Percentiles rank a stretch among this genome's conserved stretches.
These are phyloP conservation scores for Drosophila villosipedis DNA, from an alignment of 2,888 invertebrate genomes.

Conservation along the genomic window DNA sequence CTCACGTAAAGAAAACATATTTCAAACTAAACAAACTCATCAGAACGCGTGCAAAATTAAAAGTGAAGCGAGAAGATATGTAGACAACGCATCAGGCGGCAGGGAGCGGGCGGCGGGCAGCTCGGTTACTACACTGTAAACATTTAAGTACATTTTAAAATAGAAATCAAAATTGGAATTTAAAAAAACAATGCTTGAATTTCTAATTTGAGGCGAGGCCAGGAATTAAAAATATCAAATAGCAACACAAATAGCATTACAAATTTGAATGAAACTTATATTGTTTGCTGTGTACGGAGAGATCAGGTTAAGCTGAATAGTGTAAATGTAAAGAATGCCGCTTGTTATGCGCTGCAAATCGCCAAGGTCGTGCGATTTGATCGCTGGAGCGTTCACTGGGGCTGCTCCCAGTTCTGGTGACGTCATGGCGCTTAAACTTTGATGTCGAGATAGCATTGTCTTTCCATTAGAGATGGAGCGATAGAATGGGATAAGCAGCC, in stretches of 20 bases:
- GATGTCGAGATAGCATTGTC: conserved; percentile 1
- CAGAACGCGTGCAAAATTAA: conserved; percentile 79
- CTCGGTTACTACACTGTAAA: conserved; percentile 1
- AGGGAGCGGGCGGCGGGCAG: background rate
- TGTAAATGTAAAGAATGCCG: conserved; percentile 37
- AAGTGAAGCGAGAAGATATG: conserved; percentile 71
- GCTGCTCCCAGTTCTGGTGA: conserved; percentile 39
- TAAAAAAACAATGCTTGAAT: background rate
- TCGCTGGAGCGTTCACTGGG: conserved; percentile 54
- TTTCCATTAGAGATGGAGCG: background rate
- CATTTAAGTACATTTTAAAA: background rate
- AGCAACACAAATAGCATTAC: no score
- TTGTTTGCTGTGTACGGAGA: conserved; percentile 4
- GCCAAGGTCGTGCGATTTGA: conserved; percentile 63
- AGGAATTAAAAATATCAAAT: background rate
- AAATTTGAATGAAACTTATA: background rate
- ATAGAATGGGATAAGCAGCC: background rate
- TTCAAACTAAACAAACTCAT: conserved; percentile 81
- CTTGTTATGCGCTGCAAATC: conserved; percentile 55
- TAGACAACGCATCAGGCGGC: conserved; percentile 44
- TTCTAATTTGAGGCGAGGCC: background rate
- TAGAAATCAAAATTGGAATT: background rate
- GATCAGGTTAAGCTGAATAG: conserved; percentile 32
- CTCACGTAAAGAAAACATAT: conserved; percentile 82
- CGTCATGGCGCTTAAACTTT: conserved; percentile 42